These are phyloP conservation scores for Cheracebus regulus DNA, from an alignment of 2,797 vertebrate genomes.

Conservation along the genomic window DNA sequence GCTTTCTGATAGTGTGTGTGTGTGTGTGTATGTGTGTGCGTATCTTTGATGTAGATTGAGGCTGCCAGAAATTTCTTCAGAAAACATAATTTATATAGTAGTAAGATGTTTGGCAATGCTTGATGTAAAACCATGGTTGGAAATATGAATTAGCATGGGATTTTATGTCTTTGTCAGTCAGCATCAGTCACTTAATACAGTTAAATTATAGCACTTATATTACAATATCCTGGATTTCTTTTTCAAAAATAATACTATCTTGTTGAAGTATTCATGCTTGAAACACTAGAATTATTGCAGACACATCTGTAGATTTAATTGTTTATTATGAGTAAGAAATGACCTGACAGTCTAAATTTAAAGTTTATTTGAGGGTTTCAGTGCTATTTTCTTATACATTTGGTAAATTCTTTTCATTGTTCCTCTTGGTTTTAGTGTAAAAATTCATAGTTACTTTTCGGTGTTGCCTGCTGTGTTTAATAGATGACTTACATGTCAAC, in stretches of 20 bases:
- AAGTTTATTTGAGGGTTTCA: not conserved
- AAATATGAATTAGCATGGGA: constrained; percentile 19
- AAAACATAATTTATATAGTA: not conserved
- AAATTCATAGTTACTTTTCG: not conserved
- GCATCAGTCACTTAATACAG: not conserved
- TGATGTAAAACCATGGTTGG: not conserved
- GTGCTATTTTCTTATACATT: constrained; percentile 9
- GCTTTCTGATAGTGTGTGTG: not conserved
- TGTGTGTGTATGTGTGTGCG: accelerated
- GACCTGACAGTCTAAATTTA: constrained; percentile 17
- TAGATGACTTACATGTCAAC: constrained; percentile 39
- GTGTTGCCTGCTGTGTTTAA: constrained; percentile 29
- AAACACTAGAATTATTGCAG: constrained; percentile 26
- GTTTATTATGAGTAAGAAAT: constrained; percentile 14
- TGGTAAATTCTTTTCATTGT: not conserved
- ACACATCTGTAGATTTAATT: not conserved
- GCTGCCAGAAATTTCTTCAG: constrained; percentile 1
- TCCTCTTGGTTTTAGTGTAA: constrained; percentile 20
- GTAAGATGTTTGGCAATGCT: not conserved
- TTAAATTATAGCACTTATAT: not conserved
- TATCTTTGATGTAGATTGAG: not conserved
- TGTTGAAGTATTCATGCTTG: constrained; percentile 6
- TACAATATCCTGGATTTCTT: not conserved
- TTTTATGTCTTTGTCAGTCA: constrained; percentile 46
- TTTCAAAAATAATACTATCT: not conserved